Evolutionary conservation across 30 jellyfish, hydroid and myxozoan genomes (phyloP).

Genomic region (Hydra vulgaris): DNA sequence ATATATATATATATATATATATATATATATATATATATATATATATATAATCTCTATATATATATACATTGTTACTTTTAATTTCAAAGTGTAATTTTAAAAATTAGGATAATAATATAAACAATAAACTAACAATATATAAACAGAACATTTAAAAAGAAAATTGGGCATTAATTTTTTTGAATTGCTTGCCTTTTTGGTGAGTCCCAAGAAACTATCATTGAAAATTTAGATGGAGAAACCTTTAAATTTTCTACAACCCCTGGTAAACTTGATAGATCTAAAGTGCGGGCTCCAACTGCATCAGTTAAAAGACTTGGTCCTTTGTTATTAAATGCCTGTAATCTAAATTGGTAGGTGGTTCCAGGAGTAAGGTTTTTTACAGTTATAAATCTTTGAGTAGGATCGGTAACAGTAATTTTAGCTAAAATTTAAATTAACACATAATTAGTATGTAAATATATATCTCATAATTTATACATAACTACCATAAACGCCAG

Average conservation of each 20-base stretch:
- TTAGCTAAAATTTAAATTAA: not conserved
- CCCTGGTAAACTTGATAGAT: not conserved
- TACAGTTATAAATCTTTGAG: slow-evolving; percentile 4
- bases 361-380: slow-evolving; percentile 34
- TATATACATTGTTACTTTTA: no score
- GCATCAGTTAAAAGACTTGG: slow-evolving; percentile 46
- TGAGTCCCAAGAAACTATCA: slow-evolving; percentile 3
- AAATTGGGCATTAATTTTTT: not conserved
- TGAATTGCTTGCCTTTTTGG: slow-evolving; percentile 19
- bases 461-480: no score
- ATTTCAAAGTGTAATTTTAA: no score
- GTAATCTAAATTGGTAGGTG: slow-evolving; percentile 42
- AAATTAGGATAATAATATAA: no score
- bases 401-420: slow-evolving; percentile 1
- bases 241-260: not conserved
- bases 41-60: no score
- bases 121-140: no score
- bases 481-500: no score
- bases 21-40: no score
- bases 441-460: not conserved
- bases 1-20: no score
- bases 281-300: not conserved
- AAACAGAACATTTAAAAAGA: not conserved
- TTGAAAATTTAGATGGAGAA: not conserved
- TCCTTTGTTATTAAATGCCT: slow-evolving; percentile 50